phyloP scores from a whole-genome alignment of 2,113 vertebrate species.

The Saguinus midas region DNA sequence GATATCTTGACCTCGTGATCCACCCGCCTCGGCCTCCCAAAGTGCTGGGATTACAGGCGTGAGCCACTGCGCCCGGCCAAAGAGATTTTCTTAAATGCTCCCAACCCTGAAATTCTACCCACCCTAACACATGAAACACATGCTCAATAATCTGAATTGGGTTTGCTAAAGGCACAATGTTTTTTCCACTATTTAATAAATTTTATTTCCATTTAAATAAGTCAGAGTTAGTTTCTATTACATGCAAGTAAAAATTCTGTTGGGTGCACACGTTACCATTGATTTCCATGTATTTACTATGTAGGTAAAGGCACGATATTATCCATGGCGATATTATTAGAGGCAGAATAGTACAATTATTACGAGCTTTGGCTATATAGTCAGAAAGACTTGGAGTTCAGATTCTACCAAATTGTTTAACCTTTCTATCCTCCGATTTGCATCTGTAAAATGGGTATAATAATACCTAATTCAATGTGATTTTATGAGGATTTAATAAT shows the following conservation, averaged over 20 bases:
- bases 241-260: too few species aligned
- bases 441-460: conserved; percentile 12
- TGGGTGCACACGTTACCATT: too few species aligned
- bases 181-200: background rate
- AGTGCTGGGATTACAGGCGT: too few species aligned
- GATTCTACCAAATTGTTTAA: conserved; percentile 38
- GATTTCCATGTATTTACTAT: too few species aligned
- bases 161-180: conserved; percentile 14
- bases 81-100: background rate
- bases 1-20: too few species aligned
- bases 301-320: background rate
- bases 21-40: too few species aligned
- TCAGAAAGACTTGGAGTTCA: background rate
- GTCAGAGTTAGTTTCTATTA: too few species aligned
- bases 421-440: conserved; percentile 10
- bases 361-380: background rate
- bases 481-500: conserved; percentile 12
- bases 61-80: too few species aligned
- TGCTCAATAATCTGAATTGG: conserved; percentile 32
- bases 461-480: conserved; percentile 14
- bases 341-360: background rate
- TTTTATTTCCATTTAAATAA: too few species aligned
- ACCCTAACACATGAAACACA: background rate
- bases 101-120: background rate
- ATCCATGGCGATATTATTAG: conserved; percentile 5